A percentile compares a stretch with the other conserved stretches of the same genome.
Conservation (phyloP, 2,888 invertebrate genomes). For the Parnassius glacialis region DNA sequence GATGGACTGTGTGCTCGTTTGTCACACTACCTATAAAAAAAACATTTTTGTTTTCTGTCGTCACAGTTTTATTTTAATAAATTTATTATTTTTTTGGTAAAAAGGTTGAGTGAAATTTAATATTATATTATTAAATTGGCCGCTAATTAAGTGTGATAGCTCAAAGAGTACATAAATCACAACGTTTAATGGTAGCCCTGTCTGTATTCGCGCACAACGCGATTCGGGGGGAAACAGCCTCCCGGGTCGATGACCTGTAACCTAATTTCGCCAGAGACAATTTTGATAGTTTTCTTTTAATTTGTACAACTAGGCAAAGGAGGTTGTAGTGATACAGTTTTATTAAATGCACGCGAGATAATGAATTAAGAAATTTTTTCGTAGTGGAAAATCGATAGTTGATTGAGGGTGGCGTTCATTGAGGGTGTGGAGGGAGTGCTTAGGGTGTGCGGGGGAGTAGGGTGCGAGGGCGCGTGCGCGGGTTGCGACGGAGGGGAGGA, state of each 20-base stretch:
- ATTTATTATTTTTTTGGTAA: no score
- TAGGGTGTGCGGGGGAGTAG: conserved; percentile 33
- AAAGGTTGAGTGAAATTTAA: no score
- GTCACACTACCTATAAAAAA: no score
- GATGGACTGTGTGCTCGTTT: no score
- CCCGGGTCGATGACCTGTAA: conserved; percentile 43
- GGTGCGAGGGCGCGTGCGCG: conserved; percentile 49
- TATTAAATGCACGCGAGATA: conserved; percentile 36
- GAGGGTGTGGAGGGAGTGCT: conserved; percentile 57
- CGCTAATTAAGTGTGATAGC: no score
- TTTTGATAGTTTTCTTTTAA: conserved; percentile 23
- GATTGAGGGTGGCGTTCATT: conserved; percentile 72
- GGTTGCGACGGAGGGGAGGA: conserved; percentile 66
- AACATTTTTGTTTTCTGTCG: no score
- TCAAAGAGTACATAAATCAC: no score
- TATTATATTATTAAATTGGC: no score
- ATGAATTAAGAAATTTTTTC: conserved; percentile 50
- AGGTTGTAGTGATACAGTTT: conserved; percentile 19
- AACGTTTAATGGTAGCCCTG: conserved; percentile 1
- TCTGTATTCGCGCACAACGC: conserved; percentile 3
- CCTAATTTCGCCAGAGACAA: conserved; percentile 37
- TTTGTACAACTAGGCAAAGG: conserved; percentile 9
- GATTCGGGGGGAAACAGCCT: conserved; percentile 28
- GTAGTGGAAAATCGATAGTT: conserved; percentile 71
- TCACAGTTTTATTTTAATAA: no score